A percentile compares a stretch with the other conserved stretches of the same genome.
These are phyloP conservation scores for Paracyprichromis sp. DNA, from an alignment of 2,113 vertebrate species.

Conservation along the genomic window DNA sequence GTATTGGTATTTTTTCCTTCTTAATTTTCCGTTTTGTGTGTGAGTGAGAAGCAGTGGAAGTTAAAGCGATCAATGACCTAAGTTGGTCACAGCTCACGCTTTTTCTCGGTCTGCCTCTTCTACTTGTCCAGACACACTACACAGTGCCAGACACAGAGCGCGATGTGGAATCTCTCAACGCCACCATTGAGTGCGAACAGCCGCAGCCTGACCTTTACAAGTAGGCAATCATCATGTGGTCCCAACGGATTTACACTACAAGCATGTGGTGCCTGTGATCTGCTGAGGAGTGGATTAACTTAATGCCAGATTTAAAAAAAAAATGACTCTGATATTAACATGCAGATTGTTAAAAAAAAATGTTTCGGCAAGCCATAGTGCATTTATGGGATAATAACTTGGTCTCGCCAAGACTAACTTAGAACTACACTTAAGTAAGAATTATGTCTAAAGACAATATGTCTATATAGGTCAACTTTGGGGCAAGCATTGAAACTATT, in stretches of 20 bases:
- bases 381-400: background rate
- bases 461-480: slow-evolving; percentile 6
- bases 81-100: background rate
- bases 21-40: background rate
- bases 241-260: slow-evolving; percentile 22
- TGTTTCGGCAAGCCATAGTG: background rate
- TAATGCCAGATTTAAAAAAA: background rate
- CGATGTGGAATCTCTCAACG: slow-evolving; percentile 79
- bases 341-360: background rate
- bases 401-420: background rate
- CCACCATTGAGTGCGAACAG: slow-evolving; percentile 93
- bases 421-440: too few relatives aligned
- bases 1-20: background rate
- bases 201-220: slow-evolving; percentile 98
- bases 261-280: background rate
- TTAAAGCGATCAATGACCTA: background rate
- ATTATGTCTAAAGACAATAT: background rate
- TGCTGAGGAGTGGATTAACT: background rate
- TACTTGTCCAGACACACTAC: slow-evolving; percentile 80
- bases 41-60: background rate
- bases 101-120: background rate
- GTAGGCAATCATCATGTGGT: slow-evolving; percentile 69
- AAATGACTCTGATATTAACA: background rate
- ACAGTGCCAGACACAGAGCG: slow-evolving; percentile 83
- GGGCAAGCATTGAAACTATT: background rate